Evolutionary conservation across 2,888 invertebrate species (phyloP).

Genomic region (Amphipoea oculea): DNA sequence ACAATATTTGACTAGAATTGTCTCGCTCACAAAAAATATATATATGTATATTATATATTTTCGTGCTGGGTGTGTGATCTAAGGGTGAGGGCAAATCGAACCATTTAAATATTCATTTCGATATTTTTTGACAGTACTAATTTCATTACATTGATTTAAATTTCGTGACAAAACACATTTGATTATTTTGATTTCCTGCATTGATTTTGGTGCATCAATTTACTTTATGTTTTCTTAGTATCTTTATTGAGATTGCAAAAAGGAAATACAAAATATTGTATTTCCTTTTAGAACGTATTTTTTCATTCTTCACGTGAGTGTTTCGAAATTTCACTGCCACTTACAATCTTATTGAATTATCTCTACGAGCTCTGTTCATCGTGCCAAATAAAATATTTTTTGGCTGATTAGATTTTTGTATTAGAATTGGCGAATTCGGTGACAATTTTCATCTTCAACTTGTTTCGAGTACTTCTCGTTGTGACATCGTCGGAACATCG

Average conservation of each 20-base stretch:
- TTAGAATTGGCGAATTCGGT: neutral
- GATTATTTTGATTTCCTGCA: too few relatives aligned
- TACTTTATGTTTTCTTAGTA: neutral
- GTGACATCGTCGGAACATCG: too few relatives aligned
- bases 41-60: too few relatives aligned
- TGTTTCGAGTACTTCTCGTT: too few relatives aligned
- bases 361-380: neutral
- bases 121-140: neutral
- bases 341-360: slow-evolving; percentile 14
- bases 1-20: neutral
- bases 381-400: neutral
- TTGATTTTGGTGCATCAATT: neutral
- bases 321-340: neutral
- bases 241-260: neutral
- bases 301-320: neutral
- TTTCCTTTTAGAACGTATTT: neutral
- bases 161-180: neutral
- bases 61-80: too few relatives aligned
- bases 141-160: neutral
- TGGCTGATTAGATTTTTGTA: neutral
- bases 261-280: neutral
- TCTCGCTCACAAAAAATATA: too few relatives aligned
- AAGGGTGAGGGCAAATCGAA: neutral
- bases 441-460: neutral
- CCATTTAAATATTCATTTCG: neutral